phyloP scores from a whole-genome alignment of 1,140 invertebrate genomes.

The Solen grandis region DNA sequence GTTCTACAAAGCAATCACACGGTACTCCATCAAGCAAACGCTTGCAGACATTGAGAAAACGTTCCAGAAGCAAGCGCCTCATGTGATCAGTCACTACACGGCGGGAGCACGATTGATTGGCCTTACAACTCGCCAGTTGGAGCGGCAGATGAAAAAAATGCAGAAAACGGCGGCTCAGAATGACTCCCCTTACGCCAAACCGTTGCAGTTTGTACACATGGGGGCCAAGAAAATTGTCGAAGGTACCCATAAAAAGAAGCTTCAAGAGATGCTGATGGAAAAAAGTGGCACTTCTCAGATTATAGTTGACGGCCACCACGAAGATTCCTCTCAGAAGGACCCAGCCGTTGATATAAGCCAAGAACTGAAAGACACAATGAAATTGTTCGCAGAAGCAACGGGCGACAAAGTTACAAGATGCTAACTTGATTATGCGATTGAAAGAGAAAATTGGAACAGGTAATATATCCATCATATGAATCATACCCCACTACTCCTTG shows the following conservation, averaged over 20 bases:
- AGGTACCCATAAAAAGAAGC: constrained; percentile 27
- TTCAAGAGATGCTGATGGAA: background rate
- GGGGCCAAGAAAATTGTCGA: background rate
- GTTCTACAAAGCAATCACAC: constrained; percentile 65
- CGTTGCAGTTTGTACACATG: constrained; percentile 64
- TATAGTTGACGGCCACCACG: background rate
- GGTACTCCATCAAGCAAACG: constrained; percentile 59
- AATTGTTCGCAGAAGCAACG: constrained; percentile 23
- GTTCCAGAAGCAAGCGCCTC: constrained; percentile 58
- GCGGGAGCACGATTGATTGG: constrained; percentile 66
- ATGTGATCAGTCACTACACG: constrained; percentile 69
- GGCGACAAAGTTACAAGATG: constrained; percentile 30
- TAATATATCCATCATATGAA: background rate
- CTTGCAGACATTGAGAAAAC: constrained; percentile 56
- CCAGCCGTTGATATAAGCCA: constrained; percentile 15
- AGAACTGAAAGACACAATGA: constrained; percentile 32
- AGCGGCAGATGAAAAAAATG: constrained; percentile 61
- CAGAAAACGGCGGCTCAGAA: constrained; percentile 51
- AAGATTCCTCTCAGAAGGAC: background rate
- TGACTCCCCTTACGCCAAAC: constrained; percentile 70
- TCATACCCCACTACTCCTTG: too few relatives aligned
- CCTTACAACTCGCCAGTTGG: constrained; percentile 64
- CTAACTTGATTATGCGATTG: constrained; percentile 34
- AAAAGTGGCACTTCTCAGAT: too few relatives aligned
- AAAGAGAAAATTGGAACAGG: constrained; percentile 32